Conservation (phyloP, 2,113 vertebrate species). For the Sapajus apella region DNA sequence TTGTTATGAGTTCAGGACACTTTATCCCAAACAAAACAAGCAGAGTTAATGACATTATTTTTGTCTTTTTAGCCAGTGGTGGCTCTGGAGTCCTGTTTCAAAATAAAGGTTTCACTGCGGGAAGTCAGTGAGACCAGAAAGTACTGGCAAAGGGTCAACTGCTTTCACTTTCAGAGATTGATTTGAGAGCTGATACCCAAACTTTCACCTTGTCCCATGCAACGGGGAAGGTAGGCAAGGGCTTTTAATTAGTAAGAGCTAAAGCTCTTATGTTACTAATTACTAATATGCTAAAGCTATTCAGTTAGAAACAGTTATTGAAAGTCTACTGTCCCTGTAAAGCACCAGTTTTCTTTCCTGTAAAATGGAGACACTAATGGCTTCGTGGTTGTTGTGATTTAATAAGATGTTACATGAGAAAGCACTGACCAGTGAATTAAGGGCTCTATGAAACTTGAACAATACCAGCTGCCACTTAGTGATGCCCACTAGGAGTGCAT, state of each 20-base stretch:
- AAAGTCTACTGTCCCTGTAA: not conserved
- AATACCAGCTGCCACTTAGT: not conserved
- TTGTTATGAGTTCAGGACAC: constrained; percentile 78
- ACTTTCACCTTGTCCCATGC: constrained; percentile 63
- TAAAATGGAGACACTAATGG: not conserved
- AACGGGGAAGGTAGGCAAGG: constrained; percentile 66
- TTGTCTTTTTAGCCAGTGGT: constrained; percentile 73
- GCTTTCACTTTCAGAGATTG: constrained; percentile 78
- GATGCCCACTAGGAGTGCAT: not conserved
- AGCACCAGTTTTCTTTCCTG: not conserved
- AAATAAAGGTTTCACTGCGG: constrained; percentile 79
- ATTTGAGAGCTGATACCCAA: constrained; percentile 78
- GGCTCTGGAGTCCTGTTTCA: constrained; percentile 76
- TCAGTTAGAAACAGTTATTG: not conserved
- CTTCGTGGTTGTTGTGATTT: not conserved
- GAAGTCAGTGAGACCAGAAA: constrained; percentile 77
- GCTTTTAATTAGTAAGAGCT: constrained; percentile 41
- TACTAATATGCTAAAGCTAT: not conserved
- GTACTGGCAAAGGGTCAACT: constrained; percentile 72
- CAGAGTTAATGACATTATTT: constrained; percentile 79
- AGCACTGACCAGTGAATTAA: not conserved
- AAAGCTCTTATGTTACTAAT: not conserved
- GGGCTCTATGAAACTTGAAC: not conserved
- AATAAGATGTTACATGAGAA: constrained; percentile 1
- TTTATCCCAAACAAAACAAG: constrained; percentile 83